Evolutionary conservation across 1,140 invertebrate genomes (phyloP).

Genomic region (Plectus sambesii): DNA sequence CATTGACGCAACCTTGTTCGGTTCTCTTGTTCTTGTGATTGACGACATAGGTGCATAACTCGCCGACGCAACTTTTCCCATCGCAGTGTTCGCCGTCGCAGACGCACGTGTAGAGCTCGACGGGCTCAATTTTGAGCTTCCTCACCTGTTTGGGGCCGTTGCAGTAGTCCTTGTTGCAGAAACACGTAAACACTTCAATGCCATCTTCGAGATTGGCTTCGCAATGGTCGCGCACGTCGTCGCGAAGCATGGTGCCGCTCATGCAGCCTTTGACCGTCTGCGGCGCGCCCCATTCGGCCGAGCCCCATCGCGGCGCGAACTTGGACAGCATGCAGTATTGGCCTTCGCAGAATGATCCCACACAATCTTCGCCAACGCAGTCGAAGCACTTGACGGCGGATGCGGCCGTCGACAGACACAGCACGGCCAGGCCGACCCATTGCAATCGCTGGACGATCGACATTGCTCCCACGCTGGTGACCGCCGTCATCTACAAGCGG

Average conservation of each 20-base stretch:
- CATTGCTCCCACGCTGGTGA: too few relatives aligned
- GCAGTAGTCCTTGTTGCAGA: constrained; percentile 37
- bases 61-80: constrained; percentile 30
- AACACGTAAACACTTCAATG: constrained; percentile 41
- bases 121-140: constrained; percentile 30
- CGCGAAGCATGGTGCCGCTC: constrained; percentile 33
- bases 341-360: constrained; percentile 37
- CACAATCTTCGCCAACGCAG: constrained; percentile 40
- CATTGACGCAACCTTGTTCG: constrained; percentile 43
- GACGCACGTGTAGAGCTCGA: constrained; percentile 31
- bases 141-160: constrained; percentile 21
- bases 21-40: constrained; percentile 32
- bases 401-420: neutral
- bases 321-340: constrained; percentile 39
- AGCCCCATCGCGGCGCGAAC: constrained; percentile 40
- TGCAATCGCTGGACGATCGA: too few relatives aligned
- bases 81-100: constrained; percentile 38
- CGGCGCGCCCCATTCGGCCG: constrained; percentile 32
- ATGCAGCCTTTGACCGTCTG: constrained; percentile 41
- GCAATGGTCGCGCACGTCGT: constrained; percentile 34
- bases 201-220: constrained; percentile 28
- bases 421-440: too few relatives aligned
- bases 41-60: constrained; percentile 39
- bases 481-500: too few relatives aligned
- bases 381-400: constrained; percentile 36